Base-by-base conservation (phyloP, 2,888 invertebrate genomes). In the Artemia sinica region DNA sequence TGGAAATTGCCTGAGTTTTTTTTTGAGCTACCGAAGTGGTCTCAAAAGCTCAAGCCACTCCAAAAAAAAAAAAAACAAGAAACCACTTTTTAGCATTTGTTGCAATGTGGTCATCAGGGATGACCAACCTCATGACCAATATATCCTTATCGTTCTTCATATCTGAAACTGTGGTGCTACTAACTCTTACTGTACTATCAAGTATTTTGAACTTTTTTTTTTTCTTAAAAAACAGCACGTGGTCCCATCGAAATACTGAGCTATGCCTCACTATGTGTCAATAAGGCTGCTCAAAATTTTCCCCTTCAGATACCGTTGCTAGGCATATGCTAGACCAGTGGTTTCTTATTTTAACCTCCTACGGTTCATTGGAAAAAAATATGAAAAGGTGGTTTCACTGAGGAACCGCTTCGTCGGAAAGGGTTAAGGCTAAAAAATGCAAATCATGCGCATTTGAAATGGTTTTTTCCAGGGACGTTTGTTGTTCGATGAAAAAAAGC, bases 331-430 rank as follows among this genome's bases (percentile, higher is more conserved):
- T 52, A 52, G 52, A 52, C 52, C 52, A 52, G 52, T 52, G 52
- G 52, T 52, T 52, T 52, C 52, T n/a, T 52, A 52, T 12, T 52
- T 12, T 52, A 52, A 52, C 52, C n/a, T 13, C 52, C 52, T 52
- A n/a, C 52, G 52, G 52, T 52, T 52, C 52, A 52, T 52, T 12
- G 52, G 58, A 8, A 18, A 58, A 58, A 58, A 58, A n/a, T 58
- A 58, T 58, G 58, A 58, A 58, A 58, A 58, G 58, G 58, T 58
- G 58, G 58, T 58, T 58, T 58, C 58, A 58, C 58, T 14, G 58
- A 58, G 58, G 58, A 58, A 58, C 58, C 58, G 8, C 58, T 58
- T 58, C 58, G 58, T 58, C 58, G 58, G 58, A 58, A 58, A 58
- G 58, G 58, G 8, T 58, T 58, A 18, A 18, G 18, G 18, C 18